Conservation (phyloP, 2,797 vertebrate genomes). For the Protosalanx chinensis region DNA sequence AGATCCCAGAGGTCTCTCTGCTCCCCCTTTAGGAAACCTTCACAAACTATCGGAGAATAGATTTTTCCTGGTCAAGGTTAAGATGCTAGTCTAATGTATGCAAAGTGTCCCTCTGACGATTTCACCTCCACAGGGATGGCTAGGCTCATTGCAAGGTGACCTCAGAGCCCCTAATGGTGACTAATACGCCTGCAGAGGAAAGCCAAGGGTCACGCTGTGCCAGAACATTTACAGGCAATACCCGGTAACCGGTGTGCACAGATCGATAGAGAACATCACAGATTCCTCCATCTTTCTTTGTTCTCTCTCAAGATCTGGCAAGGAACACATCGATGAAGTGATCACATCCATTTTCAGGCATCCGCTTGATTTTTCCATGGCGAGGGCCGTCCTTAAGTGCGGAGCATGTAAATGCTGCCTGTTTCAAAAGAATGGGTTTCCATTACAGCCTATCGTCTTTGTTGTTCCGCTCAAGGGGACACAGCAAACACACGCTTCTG, state of each 20-base stretch:
- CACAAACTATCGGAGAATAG: slow-evolving; percentile 65
- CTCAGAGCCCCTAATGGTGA: slow-evolving; percentile 67
- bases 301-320: slow-evolving; percentile 46
- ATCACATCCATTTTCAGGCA: slow-evolving; percentile 63
- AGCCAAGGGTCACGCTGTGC: slow-evolving; percentile 55
- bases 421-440: slow-evolving; percentile 75
- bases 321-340: slow-evolving; percentile 57
- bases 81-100: slow-evolving; percentile 56
- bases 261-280: slow-evolving; percentile 65
- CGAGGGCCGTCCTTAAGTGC: slow-evolving; percentile 58
- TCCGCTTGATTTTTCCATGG: slow-evolving; percentile 28
- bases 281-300: slow-evolving; percentile 59
- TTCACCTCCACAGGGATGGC: slow-evolving; percentile 58
- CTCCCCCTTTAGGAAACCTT: slow-evolving; percentile 62
- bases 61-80: slow-evolving; percentile 76
- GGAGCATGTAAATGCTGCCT: slow-evolving; percentile 66
- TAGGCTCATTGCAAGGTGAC: slow-evolving; percentile 71
- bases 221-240: slow-evolving; percentile 57
- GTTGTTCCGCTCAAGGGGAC: slow-evolving; percentile 63
- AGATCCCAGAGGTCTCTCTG: slow-evolving; percentile 55
- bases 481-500: slow-evolving; percentile 65
- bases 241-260: slow-evolving; percentile 41
- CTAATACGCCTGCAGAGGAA: slow-evolving; percentile 68
- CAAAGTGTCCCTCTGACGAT: slow-evolving; percentile 54
- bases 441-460: slow-evolving; percentile 69